Evolutionary conservation across 2,113 vertebrate species (phyloP).

Genomic region (Meriones unguiculatus): DNA sequence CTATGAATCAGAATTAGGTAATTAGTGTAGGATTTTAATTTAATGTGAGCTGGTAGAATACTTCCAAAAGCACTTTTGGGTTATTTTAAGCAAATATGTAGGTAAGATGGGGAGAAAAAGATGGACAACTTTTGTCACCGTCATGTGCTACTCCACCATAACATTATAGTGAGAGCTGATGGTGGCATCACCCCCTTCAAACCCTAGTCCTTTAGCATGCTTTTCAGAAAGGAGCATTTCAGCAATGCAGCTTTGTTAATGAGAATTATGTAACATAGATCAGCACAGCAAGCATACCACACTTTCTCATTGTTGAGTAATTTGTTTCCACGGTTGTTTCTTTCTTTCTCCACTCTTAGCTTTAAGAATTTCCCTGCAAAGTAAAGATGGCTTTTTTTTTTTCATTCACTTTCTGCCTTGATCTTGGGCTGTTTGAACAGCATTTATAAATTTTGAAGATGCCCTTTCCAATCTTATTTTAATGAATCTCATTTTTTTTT

Average conservation of each 20-base stretch:
- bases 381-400: background rate
- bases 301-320: background rate
- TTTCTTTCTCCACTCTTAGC: background rate
- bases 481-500: background rate
- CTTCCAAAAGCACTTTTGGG: background rate
- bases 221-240: background rate
- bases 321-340: background rate
- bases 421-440: background rate
- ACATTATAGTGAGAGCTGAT: background rate
- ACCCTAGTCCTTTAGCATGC: background rate
- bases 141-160: background rate
- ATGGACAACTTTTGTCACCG: background rate
- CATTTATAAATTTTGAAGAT: background rate
- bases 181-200: background rate
- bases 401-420: background rate
- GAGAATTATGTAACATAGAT: background rate
- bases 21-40: background rate
- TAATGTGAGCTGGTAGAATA: background rate
- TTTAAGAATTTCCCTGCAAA: background rate
- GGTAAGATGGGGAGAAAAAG: background rate
- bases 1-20: background rate
- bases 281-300: background rate
- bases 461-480: background rate
- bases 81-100: slow-evolving; percentile 24
- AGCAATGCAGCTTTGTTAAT: background rate